Evolutionary conservation across 2,888 invertebrate species (phyloP), one percentile per base, ranked within the genome.

Genomic region (Baccha elongata): DNA sequence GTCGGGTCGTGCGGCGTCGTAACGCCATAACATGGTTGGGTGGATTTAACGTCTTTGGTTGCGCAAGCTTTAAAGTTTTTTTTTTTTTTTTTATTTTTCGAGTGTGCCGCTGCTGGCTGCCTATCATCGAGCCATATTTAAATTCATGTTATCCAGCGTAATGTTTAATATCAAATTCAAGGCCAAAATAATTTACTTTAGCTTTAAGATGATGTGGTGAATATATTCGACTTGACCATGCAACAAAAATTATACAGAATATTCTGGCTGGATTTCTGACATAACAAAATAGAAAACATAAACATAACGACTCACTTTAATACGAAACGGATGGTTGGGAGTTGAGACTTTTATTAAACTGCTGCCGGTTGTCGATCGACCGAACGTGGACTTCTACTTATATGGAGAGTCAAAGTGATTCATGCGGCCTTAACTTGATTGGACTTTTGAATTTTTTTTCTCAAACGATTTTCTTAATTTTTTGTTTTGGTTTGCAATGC

Each of bases 371-470:
- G 55, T 37, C 46, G 52, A 42, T 76, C 62, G 48, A 62, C 48
- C 68, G 40, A 73, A 68, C 78, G 78, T 83, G 72, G 78, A 73
- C 50, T 73, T 83, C 11, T 29, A 48, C 83, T 83, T 83, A 68
- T 83, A 83, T 78, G 83, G 80, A 11, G 7, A 11, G 7, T 58
- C 44, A 0, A 17, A 37, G 62, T 83, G 83, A 78, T 58, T 83
- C 83, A 83, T 40, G 17, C 40, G 83, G 78, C 83, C 83, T 83
- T 72, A 72, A 72, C 72, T 83, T 78, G 72, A 58, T 68, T 78
- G 68, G 72, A 67, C 64, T 64, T 68, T 62, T 46, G n/a, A 26
- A 23, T 26, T 53, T 55, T 35, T 74, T 62, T 11, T 50, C 8
- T 44, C 21, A 7, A 26, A 26, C 15, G 8, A 50, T 60, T 69